These are phyloP conservation scores for Puffinus mauretanicus DNA, from an alignment of 2,113 vertebrate genomes.

Conservation along the genomic window DNA sequence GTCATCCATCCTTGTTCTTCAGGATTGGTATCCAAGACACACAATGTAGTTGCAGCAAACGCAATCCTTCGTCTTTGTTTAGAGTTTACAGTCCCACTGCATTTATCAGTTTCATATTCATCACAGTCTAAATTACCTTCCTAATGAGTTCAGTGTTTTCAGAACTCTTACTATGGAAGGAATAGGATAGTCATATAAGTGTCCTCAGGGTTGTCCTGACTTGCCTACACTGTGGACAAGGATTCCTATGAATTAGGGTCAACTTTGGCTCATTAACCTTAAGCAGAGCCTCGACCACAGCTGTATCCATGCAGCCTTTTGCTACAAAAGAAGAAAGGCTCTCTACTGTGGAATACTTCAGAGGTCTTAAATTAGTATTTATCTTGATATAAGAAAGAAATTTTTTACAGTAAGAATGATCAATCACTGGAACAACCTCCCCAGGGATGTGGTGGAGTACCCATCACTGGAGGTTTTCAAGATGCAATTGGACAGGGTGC, in stretches of 20 bases:
- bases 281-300: not conserved
- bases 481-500: not conserved
- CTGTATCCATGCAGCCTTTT: not conserved
- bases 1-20: not conserved
- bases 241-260: not conserved
- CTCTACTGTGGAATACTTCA: not conserved
- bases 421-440: not conserved
- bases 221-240: not conserved
- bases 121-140: not conserved
- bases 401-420: not conserved
- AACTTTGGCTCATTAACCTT: not conserved
- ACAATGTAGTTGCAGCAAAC: accelerated
- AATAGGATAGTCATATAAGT: not conserved
- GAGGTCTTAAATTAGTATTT: not conserved
- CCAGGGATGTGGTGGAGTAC: not conserved
- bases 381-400: not conserved
- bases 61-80: not conserved
- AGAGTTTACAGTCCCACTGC: not conserved
- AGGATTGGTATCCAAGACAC: not conserved
- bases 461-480: not conserved
- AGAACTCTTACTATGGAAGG: not conserved
- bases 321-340: accelerated
- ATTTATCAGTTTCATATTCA: not conserved
- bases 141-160: not conserved
- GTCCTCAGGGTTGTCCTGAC: not conserved